phyloP scores from a whole-genome alignment of 2,113 vertebrate genomes.

The Cettia cetti region DNA sequence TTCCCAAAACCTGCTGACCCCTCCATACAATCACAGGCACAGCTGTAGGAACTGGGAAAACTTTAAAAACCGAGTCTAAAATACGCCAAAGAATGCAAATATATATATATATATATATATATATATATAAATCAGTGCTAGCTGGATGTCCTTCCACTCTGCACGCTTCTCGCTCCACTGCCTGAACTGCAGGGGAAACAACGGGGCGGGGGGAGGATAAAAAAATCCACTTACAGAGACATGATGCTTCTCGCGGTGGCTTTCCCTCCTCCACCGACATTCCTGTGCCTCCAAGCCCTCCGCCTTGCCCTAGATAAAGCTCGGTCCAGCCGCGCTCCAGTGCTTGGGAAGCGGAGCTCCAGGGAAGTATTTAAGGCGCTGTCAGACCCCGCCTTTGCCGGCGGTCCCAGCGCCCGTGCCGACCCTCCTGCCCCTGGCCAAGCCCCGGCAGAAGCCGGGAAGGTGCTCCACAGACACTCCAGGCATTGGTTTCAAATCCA shows the following conservation, averaged over 20 bases:
- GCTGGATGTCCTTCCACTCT: background rate
- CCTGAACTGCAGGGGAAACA: background rate
- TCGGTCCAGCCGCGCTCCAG: background rate
- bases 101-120: too few species aligned
- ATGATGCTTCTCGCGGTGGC: background rate
- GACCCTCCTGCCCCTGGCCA: background rate
- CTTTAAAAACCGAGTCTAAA: background rate
- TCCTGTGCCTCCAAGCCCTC: background rate
- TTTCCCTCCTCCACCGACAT: background rate
- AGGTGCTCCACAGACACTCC: background rate
- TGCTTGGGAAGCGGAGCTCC: background rate
- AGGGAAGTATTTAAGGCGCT: conserved; percentile 6
- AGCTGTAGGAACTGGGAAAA: background rate
- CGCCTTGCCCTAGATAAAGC: background rate
- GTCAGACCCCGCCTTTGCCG: conserved; percentile 50
- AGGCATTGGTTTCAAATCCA: background rate
- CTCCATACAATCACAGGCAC: rapidly evolving
- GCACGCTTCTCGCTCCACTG: rapidly evolving
- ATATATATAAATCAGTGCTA: background rate
- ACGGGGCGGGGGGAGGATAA: rapidly evolving
- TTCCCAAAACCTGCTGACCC: rapidly evolving
- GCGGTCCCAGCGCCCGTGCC: background rate
- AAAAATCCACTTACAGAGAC: conserved; percentile 41
- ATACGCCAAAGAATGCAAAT: background rate
- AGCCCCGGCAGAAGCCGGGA: background rate